A percentile compares a stretch with the other conserved stretches of the same genome.
Conservation (phyloP, 2,888 invertebrate species). For the Sarcophaga variegata region DNA sequence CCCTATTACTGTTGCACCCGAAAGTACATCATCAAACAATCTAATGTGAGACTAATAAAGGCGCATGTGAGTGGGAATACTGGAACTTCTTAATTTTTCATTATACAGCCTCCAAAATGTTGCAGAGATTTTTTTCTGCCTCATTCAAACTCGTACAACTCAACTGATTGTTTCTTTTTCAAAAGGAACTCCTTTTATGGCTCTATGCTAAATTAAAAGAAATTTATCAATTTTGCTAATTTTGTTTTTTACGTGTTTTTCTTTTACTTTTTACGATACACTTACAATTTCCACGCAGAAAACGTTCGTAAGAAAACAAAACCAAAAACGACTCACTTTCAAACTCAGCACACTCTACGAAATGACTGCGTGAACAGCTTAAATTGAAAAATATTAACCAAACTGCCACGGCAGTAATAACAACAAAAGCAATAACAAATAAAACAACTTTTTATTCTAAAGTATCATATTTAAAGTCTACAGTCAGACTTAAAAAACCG, state of each 20-base stretch:
- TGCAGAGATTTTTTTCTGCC: background rate
- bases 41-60: background rate
- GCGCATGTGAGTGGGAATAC: conserved; percentile 42
- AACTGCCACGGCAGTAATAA: conserved; percentile 71
- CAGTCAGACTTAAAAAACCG: conserved; percentile 19
- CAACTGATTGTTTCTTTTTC: conserved; percentile 23
- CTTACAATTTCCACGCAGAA: conserved; percentile 54
- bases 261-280: conserved; percentile 42
- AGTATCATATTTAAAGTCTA: conserved; percentile 45
- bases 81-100: conserved; percentile 57
- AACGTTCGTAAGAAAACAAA: too few species aligned
- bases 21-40: too few species aligned
- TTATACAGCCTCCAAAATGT: conserved; percentile 47
- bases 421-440: background rate
- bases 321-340: conserved; percentile 29
- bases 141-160: too few species aligned
- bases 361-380: conserved; percentile 77
- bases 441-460: conserved; percentile 20
- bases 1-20: too few species aligned
- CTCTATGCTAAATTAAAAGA: conserved; percentile 76
- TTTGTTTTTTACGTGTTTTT: conserved; percentile 34
- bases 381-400: conserved; percentile 78
- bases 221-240: conserved; percentile 77
- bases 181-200: conserved; percentile 72
- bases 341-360: conserved; percentile 65